These are phyloP conservation scores for Agrilus mali DNA, from an alignment of 2,888 invertebrate species.

Conservation along the genomic window DNA sequence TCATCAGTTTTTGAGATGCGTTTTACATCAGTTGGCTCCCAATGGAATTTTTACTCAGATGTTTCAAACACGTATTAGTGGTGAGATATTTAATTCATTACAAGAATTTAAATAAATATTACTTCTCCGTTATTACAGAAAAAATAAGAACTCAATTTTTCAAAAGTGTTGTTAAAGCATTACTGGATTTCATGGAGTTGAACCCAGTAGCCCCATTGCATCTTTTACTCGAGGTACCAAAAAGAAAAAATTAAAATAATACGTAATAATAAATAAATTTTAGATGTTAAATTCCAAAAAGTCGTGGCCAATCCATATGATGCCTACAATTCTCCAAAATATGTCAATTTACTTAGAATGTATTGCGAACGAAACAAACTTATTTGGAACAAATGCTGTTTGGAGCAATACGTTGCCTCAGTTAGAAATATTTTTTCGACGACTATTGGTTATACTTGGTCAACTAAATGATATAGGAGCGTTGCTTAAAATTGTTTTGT, in stretches of 20 bases:
- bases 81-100: constrained; percentile 33
- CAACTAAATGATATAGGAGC: constrained; percentile 59
- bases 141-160: constrained; percentile 72
- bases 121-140: constrained; percentile 35
- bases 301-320: constrained; percentile 52
- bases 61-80: constrained; percentile 79
- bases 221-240: constrained; percentile 74
- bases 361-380: constrained; percentile 68
- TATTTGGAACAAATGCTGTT: constrained; percentile 52
- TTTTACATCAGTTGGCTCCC: constrained; percentile 90
- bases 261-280: constrained; percentile 18
- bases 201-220: constrained; percentile 92
- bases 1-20: constrained; percentile 92
- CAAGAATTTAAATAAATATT: neutral
- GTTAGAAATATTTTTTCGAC: constrained; percentile 76
- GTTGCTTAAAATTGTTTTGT: constrained; percentile 63
- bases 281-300: constrained; percentile 67
- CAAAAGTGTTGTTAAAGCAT: constrained; percentile 83
- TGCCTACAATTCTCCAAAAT: constrained; percentile 76
- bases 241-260: neutral
- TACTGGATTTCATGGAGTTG: constrained; percentile 91
- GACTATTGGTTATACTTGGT: constrained; percentile 55
- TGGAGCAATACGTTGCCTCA: constrained; percentile 76
- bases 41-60: constrained; percentile 95
- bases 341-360: constrained; percentile 89